Base-by-base conservation (phyloP, 1,140 invertebrate genomes). In the Solenopsis fugax region DNA sequence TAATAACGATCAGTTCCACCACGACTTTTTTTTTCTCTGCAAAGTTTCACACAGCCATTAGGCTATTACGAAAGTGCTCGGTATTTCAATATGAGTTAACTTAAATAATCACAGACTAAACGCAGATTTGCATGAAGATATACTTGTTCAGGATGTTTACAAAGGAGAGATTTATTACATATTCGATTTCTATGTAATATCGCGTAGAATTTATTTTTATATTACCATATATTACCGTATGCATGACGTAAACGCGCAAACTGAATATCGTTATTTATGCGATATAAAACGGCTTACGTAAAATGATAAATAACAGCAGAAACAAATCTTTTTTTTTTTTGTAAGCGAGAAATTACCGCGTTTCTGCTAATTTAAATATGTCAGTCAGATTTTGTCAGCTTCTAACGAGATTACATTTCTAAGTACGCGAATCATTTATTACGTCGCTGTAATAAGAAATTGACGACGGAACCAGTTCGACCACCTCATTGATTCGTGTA, bases 161-260 rank as follows among this genome's bases (percentile, higher is more conserved):
- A 41, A 9, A 75, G 2, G n/a, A 24, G 13, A 64, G 16, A 78
- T 64, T 77, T 50, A 64, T 62, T 64, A 64, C 41, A 18, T 34
- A 6, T 21, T 37, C 24, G 41, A 78, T 64, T 45, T 64, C 24
- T 50, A 50, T 1, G 24, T 52, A 50, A 34, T n/a, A 16, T 78
- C 45, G 45, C 6, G 18, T n/a, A 21, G 45, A 78, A 75, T 52
- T 29, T 29, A 65, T 67, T n/a, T 65, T 21, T 45, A 21, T 41
- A 76, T 76, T 76, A 41, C 9, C 54, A 76, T 76, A 76, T 29
- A 58, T 60, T 45, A 60, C 12, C 21, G 21, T n/a, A n/a, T 13
- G 16, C 5, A 45, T 60, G 54, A 41, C 52, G n/a, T 24, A 76
- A 76, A 58, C 45, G 16, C 21, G 3, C 37, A 58, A 37, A 58